Evolutionary conservation across 2,113 vertebrate species (phyloP).

Genomic region (Pardalotus punctatus): DNA sequence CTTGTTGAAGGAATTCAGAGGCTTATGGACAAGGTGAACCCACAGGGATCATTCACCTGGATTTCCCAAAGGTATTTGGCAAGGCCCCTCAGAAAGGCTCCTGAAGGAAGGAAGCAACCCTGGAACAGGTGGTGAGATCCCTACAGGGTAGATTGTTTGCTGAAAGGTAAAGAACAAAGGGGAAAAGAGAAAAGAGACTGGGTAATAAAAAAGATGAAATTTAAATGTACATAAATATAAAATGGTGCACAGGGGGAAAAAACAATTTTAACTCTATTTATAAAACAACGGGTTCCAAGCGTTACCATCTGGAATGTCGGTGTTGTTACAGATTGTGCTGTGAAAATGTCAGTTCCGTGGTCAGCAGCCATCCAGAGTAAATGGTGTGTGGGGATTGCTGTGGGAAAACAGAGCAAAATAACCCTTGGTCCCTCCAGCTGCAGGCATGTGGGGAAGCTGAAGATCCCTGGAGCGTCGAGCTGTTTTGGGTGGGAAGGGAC

Average conservation of each 20-base stretch:
- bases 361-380: not conserved
- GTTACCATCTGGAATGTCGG: not conserved
- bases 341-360: not conserved
- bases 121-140: not conserved
- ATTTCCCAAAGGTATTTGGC: not conserved
- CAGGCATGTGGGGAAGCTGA: not conserved
- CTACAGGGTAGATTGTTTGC: not conserved
- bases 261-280: conserved; percentile 16
- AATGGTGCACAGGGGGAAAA: conserved; percentile 1
- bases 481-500: not conserved
- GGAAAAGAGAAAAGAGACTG: not conserved
- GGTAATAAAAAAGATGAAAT: conserved; percentile 13
- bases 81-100: not conserved
- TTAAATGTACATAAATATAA: not conserved
- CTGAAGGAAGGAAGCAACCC: not conserved
- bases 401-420: not conserved
- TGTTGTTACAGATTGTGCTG: not conserved
- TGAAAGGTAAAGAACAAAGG: not conserved
- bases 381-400: not conserved
- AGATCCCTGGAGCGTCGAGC: not conserved
- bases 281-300: not conserved
- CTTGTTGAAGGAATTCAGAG: not conserved
- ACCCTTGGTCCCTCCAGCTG: not conserved
- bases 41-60: not conserved
- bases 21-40: not conserved